Evolutionary conservation across 2,888 invertebrate genomes (phyloP), one percentile per base, ranked within the genome.

Genomic region (Melipona bicolor): DNA sequence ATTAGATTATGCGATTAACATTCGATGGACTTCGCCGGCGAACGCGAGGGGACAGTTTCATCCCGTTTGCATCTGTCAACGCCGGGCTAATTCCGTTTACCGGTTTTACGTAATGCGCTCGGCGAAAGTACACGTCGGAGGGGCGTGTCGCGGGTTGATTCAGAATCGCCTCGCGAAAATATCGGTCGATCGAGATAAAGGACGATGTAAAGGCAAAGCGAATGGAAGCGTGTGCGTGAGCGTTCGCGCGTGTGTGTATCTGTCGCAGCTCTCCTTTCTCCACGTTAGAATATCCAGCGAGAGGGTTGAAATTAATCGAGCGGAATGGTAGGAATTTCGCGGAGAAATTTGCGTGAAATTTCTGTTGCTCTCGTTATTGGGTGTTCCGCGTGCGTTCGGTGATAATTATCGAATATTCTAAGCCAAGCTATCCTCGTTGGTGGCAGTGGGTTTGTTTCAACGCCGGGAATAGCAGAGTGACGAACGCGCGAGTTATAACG

Each of bases 1-100:
- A 80, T 85, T 85, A 75, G 77, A 85, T 84, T 79, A 77, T 67
- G 70, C 68, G 83, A 83, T 84, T 75, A 84, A 71, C 78, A 78
- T 71, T 83, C 83, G 71, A 83, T 83, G 83, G 62, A 78, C 78
- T 72, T 77, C 74, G 27, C 70, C 11, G 32, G 52, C 49, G 52
- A 24, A n/a, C 43, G 50, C 56, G 49, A 32, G 61, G 56, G 56
- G 75, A 54, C 72, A 59, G 50, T 77, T 59, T 72, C 61, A 64
- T 76, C 72, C 76, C 81, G 71, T 76, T 82, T 77, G 71, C 72
- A 77, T 77, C 62, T 64, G 81, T 72, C 83, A 77, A 81, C 56
- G 62, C 50, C 50, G 17, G 27, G 43, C 56, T 82, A 82, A 73
- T 64, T 72, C 72, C 67, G 72, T 73, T 76, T 32, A 24, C 67